A percentile compares a stretch with the other conserved stretches of the same genome.
phyloP scores from a whole-genome alignment of 2,113 vertebrate species.

The Pachypanchax playfairii region DNA sequence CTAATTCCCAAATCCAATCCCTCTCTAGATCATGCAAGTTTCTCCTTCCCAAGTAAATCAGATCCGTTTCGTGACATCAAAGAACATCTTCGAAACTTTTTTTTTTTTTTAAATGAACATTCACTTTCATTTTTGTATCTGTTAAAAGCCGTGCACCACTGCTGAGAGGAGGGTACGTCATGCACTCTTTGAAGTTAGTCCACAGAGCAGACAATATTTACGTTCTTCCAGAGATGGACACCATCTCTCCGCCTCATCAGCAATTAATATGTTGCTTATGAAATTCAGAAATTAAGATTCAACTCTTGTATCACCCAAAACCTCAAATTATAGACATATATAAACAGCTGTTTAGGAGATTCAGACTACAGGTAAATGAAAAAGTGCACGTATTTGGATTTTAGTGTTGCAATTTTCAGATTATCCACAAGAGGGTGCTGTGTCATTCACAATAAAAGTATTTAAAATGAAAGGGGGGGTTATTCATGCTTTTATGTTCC shows the following conservation, averaged over 20 bases:
- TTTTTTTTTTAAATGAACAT: conserved; percentile 63
- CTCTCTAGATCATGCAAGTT: neutral
- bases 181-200: conserved; percentile 71
- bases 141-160: conserved; percentile 51
- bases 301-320: neutral
- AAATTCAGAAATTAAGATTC: neutral
- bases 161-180: conserved; percentile 55
- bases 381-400: neutral
- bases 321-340: neutral
- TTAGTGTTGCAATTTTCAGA: conserved; percentile 16
- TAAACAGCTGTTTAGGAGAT: neutral
- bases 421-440: conserved; percentile 63
- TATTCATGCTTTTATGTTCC: neutral
- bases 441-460: neutral
- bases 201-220: conserved; percentile 68
- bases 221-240: conserved; percentile 42
- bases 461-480: neutral
- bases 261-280: neutral
- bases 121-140: conserved; percentile 65
- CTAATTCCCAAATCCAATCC: no score
- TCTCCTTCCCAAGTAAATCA: conserved; percentile 49
- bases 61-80: conserved; percentile 67
- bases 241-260: conserved; percentile 10
- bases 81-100: conserved; percentile 45
- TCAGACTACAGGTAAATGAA: neutral